These are phyloP conservation scores for Calliphora vomitoria DNA, from an alignment of 2,888 invertebrate genomes.

Conservation along the genomic window DNA sequence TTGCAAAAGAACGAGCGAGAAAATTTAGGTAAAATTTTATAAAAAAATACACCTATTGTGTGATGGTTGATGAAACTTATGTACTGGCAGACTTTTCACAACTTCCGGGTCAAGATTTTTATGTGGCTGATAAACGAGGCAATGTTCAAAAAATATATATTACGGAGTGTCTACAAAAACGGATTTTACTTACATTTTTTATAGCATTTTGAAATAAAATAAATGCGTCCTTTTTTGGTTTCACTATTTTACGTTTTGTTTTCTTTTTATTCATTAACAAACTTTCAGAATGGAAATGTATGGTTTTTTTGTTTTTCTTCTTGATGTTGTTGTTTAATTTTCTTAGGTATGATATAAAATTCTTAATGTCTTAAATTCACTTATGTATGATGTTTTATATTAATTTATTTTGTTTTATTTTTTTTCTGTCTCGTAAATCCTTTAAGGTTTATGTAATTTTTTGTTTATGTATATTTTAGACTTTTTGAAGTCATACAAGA, in stretches of 20 bases:
- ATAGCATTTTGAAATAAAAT: too few relatives aligned
- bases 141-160: too few relatives aligned
- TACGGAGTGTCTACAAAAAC: too few relatives aligned
- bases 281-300: slow-evolving; percentile 70
- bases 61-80: too few relatives aligned
- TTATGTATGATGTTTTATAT: slow-evolving; percentile 56
- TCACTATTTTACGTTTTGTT: slow-evolving; percentile 61
- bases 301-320: slow-evolving; percentile 43
- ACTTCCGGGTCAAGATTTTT: too few relatives aligned
- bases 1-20: too few relatives aligned
- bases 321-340: slow-evolving; percentile 30
- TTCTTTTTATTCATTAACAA: slow-evolving; percentile 70
- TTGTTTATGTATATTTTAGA: slow-evolving; percentile 35
- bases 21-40: too few relatives aligned
- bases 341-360: slow-evolving; percentile 72
- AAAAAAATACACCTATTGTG: too few relatives aligned
- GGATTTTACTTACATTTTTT: too few relatives aligned
- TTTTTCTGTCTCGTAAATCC: slow-evolving; percentile 43
- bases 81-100: too few relatives aligned
- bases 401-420: slow-evolving; percentile 19
- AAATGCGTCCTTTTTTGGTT: slow-evolving; percentile 17
- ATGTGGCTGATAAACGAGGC: too few relatives aligned
- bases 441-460: slow-evolving; percentile 57
- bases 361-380: slow-evolving; percentile 71
- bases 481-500: slow-evolving; percentile 62